phyloP scores from a whole-genome alignment of 2,113 vertebrate species.

The Salvator merianae region DNA sequence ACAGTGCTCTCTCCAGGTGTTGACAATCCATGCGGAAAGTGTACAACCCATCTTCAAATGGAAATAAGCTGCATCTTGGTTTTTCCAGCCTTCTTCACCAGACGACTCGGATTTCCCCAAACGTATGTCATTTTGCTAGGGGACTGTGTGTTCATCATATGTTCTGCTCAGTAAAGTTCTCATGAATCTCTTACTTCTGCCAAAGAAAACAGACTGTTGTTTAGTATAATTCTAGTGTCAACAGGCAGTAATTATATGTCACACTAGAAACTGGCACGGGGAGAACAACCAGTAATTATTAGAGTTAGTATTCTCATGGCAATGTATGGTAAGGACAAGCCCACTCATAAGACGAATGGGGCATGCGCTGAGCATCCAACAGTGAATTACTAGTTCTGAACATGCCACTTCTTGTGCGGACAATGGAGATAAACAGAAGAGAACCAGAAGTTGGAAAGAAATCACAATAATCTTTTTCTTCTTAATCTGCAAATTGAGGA shows the following conservation, averaged over 20 bases:
- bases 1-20: slow-evolving; percentile 14
- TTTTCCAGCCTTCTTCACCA: slow-evolving; percentile 23
- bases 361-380: not conserved
- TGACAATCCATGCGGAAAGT: slow-evolving; percentile 46
- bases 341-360: not conserved
- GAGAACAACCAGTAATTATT: not conserved
- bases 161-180: slow-evolving; percentile 45
- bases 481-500: not conserved
- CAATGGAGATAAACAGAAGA: not conserved
- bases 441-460: not conserved
- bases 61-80: slow-evolving; percentile 16
- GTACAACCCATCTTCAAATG: slow-evolving; percentile 23
- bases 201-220: slow-evolving; percentile 44
- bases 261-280: not conserved
- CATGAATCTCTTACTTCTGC: slow-evolving; percentile 38
- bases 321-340: not conserved
- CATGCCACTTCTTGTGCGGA: not conserved
- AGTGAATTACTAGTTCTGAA: not conserved
- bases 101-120: slow-evolving; percentile 15
- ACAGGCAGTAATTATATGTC: not conserved
- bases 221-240: not conserved
- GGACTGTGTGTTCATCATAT: not conserved
- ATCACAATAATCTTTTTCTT: not conserved
- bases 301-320: not conserved
- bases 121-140: slow-evolving; percentile 4